A percentile compares a stretch with the other conserved stretches of the same genome.
These are phyloP conservation scores for Hemiprocne comata DNA, from an alignment of 2,113 vertebrate species.

Conservation along the genomic window DNA sequence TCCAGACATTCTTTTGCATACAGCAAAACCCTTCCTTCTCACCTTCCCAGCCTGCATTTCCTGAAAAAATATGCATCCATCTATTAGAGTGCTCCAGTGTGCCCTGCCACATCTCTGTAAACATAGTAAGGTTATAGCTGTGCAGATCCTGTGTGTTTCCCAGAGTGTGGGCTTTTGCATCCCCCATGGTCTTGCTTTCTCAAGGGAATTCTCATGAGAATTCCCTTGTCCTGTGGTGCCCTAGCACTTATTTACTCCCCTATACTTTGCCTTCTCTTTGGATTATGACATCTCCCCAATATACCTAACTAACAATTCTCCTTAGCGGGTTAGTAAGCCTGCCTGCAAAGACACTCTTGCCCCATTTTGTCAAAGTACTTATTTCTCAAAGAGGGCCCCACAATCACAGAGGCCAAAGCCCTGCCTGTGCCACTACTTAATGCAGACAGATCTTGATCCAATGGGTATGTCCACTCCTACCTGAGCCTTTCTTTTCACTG, in stretches of 20 bases:
- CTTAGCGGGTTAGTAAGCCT: background rate
- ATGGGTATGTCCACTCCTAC: accelerated
- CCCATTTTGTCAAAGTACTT: background rate
- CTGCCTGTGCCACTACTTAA: background rate
- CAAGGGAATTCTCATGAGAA: background rate
- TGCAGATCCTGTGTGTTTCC: background rate
- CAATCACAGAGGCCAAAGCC: background rate
- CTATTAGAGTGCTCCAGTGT: background rate
- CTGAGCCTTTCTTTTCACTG: background rate
- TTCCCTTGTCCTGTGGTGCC: background rate
- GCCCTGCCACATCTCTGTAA: background rate
- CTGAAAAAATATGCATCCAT: background rate
- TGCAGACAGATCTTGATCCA: background rate
- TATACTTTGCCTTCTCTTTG: background rate
- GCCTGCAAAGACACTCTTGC: background rate
- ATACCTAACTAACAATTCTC: background rate
- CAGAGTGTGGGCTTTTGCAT: background rate
- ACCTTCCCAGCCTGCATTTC: background rate
- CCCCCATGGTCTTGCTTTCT: background rate
- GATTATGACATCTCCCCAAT: background rate
- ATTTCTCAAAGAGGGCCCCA: background rate
- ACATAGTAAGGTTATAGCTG: background rate
- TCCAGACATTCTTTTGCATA: background rate
- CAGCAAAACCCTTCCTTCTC: background rate
- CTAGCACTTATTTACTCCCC: background rate